Base-by-base conservation (phyloP, 1,140 invertebrate genomes). In the Plutomurus gul region DNA sequence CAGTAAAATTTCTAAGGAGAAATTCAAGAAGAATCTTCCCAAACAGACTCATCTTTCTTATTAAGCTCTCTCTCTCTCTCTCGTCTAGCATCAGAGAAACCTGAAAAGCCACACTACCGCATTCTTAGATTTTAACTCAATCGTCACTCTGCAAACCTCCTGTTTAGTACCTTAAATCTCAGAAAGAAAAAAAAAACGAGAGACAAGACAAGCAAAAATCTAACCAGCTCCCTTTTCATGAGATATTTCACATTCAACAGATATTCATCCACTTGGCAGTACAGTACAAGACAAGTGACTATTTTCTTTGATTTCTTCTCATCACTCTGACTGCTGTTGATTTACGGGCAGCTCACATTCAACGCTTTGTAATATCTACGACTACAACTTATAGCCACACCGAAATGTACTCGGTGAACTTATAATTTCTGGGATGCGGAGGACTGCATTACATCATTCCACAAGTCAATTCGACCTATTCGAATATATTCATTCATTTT, bases 221-320 rank as follows among this genome's bases (percentile, higher is more conserved):
- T 30, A 16, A 65, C 25, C 56, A 65, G 56, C 39, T 72, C 70
- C 70, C 39, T 40, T 72, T 72, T 72, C 70, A 72, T 72, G 40
- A 72, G 40, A 72, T 72, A 72, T 72, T 72, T 72, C 70, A 72
- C 36, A 39, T 27, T 25, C 30, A 65, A 65, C 56, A 65, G 56
- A 65, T 65, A 72, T 72, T 72, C 13, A 43, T 43, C n/a, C 40
- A 72, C 70, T 72, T 72, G 70, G 40, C 70, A 72, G 70, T n/a
- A 22, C 70, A 72, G 70, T n/a, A 22, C 36, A 72, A 72, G 70
- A 72, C 70, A 72, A 72, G 70, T 72, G 36, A 72, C 36, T 72
- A 39, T 39, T 46, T 72, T 72, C 39, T 72, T 72, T 72, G 36
- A 72, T 72, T 72, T 72, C 70, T 40, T 72, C 70, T 72, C 18